Conservation (phyloP, 2,797 vertebrate genomes). For the Microcaecilia unicolor region DNA sequence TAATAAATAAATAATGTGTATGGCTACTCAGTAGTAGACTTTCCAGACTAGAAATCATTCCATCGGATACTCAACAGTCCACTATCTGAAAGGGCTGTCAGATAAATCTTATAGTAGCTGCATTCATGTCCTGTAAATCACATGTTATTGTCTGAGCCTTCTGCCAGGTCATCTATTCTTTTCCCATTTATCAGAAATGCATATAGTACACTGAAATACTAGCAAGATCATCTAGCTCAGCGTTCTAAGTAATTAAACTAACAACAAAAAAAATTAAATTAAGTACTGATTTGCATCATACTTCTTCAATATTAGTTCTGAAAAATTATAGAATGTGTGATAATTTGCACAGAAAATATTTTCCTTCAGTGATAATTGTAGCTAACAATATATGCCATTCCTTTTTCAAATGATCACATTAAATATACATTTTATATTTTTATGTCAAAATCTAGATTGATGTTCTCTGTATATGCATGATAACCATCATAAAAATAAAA, state of each 20-base stretch:
- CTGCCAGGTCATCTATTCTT: constrained; percentile 96
- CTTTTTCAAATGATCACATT: too few species aligned
- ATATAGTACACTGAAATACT: constrained; percentile 59
- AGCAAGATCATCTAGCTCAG: constrained; percentile 40
- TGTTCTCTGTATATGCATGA: too few species aligned
- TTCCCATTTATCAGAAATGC: constrained; percentile 89
- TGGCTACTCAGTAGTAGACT: constrained; percentile 70
- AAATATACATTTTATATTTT: too few species aligned
- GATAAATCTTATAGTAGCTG: constrained; percentile 92
- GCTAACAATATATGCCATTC: too few species aligned
- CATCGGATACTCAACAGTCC: constrained; percentile 81
- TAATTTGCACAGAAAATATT: too few species aligned
- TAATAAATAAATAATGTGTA: constrained; percentile 94
- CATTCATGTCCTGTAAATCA: constrained; percentile 95
- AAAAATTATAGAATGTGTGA: too few species aligned
- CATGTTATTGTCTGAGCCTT: constrained; percentile 89
- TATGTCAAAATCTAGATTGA: too few species aligned
- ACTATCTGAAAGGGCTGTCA: constrained; percentile 74
- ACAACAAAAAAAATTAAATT: constrained; percentile 16
- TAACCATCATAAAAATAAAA: too few species aligned
- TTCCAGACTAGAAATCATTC: constrained; percentile 88
- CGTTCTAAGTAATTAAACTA: constrained; percentile 47
- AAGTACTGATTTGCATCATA: constrained; percentile 11
- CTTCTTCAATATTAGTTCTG: too few species aligned
- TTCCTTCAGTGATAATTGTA: too few species aligned